phyloP scores from a whole-genome alignment of 92 coral and sea anemone genomes.

The Virgularia gustaviana region DNA sequence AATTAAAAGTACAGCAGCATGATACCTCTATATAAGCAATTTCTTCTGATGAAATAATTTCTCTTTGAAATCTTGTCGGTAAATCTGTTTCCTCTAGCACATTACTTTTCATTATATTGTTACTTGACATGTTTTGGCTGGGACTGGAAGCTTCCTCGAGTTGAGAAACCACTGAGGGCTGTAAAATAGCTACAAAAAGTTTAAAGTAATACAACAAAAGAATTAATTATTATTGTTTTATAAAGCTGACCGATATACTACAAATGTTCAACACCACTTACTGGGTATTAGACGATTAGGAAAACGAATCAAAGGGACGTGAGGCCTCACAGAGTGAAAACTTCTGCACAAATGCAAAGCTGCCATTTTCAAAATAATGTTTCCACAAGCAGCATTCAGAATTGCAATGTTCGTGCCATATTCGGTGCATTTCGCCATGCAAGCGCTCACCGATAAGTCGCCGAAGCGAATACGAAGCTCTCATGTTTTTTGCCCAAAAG shows the following conservation, averaged over 20 bases:
- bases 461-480: constrained; percentile 5
- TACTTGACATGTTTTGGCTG: not conserved
- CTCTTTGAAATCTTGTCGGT: constrained; percentile 73
- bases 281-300: constrained; percentile 79
- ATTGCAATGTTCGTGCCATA: constrained; percentile 3
- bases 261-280: constrained; percentile 2
- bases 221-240: no score
- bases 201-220: no score
- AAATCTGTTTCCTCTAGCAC: constrained; percentile 42
- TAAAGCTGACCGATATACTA: not conserved
- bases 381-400: not conserved
- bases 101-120: constrained; percentile 23
- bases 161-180: no score
- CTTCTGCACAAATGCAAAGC: constrained; percentile 55
- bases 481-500: constrained; percentile 1
- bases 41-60: constrained; percentile 65
- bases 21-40: constrained; percentile 84
- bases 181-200: no score
- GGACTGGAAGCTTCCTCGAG: no score
- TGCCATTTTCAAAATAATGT: constrained; percentile 93
- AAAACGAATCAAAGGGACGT: constrained; percentile 77
- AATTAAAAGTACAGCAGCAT: not conserved
- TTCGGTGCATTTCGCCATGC: constrained; percentile 2
- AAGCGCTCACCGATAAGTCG: not conserved
- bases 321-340: constrained; percentile 67